Evolutionary conservation across 2,888 invertebrate genomes (phyloP).

Genomic region (Trissoscelio sp.): DNA sequence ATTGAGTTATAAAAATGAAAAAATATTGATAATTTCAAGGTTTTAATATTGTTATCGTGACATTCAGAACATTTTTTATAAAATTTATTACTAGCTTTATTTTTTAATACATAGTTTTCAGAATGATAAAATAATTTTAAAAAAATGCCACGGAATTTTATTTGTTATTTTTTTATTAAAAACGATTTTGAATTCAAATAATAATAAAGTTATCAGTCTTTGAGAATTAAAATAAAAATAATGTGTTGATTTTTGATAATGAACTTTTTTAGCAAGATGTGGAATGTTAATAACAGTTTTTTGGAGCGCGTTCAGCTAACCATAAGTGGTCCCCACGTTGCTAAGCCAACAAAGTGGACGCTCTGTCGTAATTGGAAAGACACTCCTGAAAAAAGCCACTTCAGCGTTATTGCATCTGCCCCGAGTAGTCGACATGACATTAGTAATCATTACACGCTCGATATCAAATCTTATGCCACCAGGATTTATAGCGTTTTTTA

Average conservation of each 20-base stretch:
- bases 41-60: too few relatives aligned
- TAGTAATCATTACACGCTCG: conserved; percentile 52
- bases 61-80: too few relatives aligned
- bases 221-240: neutral
- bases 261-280: conserved; percentile 3
- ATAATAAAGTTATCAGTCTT: too few relatives aligned
- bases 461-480: conserved; percentile 19
- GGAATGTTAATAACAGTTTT: conserved; percentile 54
- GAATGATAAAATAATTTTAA: too few relatives aligned
- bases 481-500: neutral
- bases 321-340: conserved; percentile 16
- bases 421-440: conserved; percentile 30
- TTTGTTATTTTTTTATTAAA: too few relatives aligned
- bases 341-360: conserved; percentile 43
- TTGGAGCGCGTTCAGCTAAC: conserved; percentile 12
- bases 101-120: too few relatives aligned
- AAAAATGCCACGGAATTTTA: too few relatives aligned
- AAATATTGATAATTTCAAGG: too few relatives aligned
- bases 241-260: neutral
- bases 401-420: conserved; percentile 36
- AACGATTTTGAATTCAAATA: too few relatives aligned
- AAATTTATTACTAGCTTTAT: too few relatives aligned
- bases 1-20: too few relatives aligned
- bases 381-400: conserved; percentile 49
- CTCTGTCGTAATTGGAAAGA: conserved; percentile 49